Percentiles rank a stretch among this genome's conserved stretches.
These are phyloP conservation scores for Podarcis raffonei DNA, from an alignment of 2,113 vertebrate species.

Conservation along the genomic window DNA sequence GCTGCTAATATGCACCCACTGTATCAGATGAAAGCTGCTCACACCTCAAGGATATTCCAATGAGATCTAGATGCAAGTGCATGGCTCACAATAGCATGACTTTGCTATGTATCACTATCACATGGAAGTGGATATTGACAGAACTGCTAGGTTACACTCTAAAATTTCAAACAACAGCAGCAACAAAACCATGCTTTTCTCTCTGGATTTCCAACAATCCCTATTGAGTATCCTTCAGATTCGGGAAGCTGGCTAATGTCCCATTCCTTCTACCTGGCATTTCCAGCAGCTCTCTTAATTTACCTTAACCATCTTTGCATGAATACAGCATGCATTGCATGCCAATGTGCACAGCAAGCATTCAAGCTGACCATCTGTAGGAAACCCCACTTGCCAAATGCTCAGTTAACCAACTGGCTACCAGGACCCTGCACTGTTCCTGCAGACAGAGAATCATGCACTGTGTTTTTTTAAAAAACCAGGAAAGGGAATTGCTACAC, in stretches of 20 bases:
- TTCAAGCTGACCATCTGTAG: slow-evolving; percentile 17
- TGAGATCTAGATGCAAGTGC: background rate
- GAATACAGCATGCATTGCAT: background rate
- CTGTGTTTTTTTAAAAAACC: background rate
- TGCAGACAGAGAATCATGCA: background rate
- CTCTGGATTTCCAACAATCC: background rate
- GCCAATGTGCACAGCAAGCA: background rate
- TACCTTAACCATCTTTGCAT: slow-evolving; percentile 20
- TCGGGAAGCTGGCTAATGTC: background rate
- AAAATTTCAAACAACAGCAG: background rate
- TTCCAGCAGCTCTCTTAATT: slow-evolving; percentile 40
- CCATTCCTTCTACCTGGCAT: slow-evolving; percentile 21
- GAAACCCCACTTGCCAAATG: background rate
- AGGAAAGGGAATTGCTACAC: background rate
- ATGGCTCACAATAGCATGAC: background rate
- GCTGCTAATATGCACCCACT: background rate
- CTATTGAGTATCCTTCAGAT: background rate
- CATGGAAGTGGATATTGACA: background rate
- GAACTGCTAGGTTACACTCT: background rate
- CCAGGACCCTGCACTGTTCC: background rate
- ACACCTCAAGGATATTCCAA: background rate
- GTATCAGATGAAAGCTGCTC: background rate
- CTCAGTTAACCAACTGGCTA: background rate
- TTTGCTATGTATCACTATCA: background rate
- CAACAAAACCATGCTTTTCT: too few species aligned